Conservation (phyloP, 2,888 invertebrate species). For the Drosophila nr. perissopoda region DNA sequence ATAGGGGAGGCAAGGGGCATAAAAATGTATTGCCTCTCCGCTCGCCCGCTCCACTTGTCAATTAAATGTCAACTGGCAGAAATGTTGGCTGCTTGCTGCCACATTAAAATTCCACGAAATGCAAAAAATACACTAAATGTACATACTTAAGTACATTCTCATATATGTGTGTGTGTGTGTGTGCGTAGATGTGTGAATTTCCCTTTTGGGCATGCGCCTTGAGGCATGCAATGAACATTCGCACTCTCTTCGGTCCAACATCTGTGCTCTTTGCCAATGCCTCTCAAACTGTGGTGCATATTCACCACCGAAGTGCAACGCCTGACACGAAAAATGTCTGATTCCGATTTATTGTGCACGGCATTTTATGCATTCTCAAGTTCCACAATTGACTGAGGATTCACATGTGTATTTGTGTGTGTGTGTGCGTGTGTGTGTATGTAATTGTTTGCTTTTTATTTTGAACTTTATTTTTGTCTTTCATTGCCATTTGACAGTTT, state of each 20-base stretch:
- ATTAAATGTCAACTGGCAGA: conserved; percentile 77
- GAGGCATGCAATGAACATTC: conserved; percentile 17
- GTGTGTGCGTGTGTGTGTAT: conserved; percentile 25
- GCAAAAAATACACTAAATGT: conserved; percentile 4
- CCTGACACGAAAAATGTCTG: conserved; percentile 19
- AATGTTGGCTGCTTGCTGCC: conserved; percentile 60
- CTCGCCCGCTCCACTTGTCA: conserved; percentile 60
- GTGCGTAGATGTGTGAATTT: background rate
- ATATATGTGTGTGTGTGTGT: background rate
- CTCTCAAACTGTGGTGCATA: conserved; percentile 50
- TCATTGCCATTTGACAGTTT: conserved; percentile 37
- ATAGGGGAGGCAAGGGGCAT: conserved; percentile 1
- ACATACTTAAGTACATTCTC: background rate
- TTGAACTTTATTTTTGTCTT: conserved; percentile 58
- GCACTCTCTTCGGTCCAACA: conserved; percentile 19
- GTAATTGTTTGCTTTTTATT: conserved; percentile 41
- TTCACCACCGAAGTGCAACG: conserved; percentile 45
- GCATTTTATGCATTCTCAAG: conserved; percentile 52
- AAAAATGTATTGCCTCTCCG: conserved; percentile 34
- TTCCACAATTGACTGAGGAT: conserved; percentile 14
- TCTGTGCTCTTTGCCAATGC: conserved; percentile 19
- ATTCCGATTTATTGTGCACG: conserved; percentile 57
- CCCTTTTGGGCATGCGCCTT: conserved; percentile 52
- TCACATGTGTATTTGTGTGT: conserved; percentile 14
- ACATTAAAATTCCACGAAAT: conserved; percentile 62